phyloP scores from a whole-genome alignment of 2,888 invertebrate species.

The Cataglyphis livida region DNA sequence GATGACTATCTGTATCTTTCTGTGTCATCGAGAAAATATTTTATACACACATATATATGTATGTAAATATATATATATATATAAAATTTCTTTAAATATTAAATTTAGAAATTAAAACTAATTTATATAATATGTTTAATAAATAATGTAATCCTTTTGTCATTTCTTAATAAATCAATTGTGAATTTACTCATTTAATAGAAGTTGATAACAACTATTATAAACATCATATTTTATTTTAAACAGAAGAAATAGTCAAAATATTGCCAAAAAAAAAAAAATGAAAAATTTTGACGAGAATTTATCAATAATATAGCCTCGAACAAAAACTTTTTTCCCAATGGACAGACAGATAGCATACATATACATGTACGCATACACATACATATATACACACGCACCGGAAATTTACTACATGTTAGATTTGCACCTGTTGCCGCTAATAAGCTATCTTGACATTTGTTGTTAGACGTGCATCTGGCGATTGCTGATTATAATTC shows the following conservation, averaged over 20 bases:
- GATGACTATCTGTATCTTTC: not conserved
- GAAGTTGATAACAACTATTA: not conserved
- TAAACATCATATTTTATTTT: not conserved
- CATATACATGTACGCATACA: not conserved
- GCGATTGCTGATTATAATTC: not conserved
- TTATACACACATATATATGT: not conserved
- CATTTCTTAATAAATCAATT: not conserved
- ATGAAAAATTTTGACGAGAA: not conserved
- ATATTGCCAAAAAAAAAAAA: not conserved
- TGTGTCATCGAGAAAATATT: not conserved
- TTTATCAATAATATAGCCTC: not conserved
- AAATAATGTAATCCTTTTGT: not conserved
- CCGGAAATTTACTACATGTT: conserved; percentile 10
- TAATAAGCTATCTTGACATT: conserved; percentile 29
- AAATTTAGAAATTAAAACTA: not conserved
- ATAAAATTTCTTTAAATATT: not conserved
- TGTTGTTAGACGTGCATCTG: not conserved
- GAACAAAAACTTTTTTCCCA: not conserved
- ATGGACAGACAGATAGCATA: not conserved
- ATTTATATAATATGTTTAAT: not conserved
- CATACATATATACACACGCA: not conserved
- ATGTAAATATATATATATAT: not conserved
- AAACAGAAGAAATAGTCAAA: not conserved
- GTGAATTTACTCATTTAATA: not conserved
- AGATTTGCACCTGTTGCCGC: conserved; percentile 70